A percentile compares a stretch with the other conserved stretches of the same genome.
Conservation (phyloP, 2,113 vertebrate genomes). For the Canis aureus region DNA sequence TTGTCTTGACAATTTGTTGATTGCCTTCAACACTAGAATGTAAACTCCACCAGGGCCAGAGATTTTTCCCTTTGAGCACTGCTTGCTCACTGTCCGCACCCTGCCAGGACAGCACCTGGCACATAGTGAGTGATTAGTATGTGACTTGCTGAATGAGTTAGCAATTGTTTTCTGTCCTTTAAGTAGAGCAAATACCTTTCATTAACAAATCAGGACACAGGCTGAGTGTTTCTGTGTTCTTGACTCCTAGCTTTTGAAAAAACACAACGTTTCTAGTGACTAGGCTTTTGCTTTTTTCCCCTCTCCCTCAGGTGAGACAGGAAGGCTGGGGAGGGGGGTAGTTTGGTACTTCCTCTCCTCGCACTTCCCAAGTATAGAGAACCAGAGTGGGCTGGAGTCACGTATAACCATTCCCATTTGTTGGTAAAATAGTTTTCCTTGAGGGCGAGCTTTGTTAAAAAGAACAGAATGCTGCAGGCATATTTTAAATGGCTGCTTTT, state of each 20-base stretch:
- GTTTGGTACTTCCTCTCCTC: neutral
- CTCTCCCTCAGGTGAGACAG: neutral
- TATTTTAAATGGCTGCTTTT: neutral
- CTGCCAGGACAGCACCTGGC: neutral
- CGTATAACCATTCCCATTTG: neutral
- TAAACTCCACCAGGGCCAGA: neutral
- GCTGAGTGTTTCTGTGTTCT: neutral
- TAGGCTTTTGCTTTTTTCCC: neutral
- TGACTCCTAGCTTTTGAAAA: neutral
- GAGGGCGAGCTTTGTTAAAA: neutral
- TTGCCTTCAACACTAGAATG: neutral
- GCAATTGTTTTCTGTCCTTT: neutral
- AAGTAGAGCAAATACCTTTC: neutral
- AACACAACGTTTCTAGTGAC: neutral
- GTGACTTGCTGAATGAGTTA: neutral
- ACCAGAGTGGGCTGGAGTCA: neutral
- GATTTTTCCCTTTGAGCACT: rapidly evolving
- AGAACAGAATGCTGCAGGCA: neutral
- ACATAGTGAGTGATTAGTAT: neutral
- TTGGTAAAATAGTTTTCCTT: neutral
- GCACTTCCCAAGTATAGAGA: neutral
- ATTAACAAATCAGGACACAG: neutral
- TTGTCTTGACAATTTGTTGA: neutral
- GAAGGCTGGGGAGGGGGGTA: neutral
- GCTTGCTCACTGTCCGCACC: neutral